A percentile compares a stretch with the other conserved stretches of the same genome.
phyloP scores from a whole-genome alignment of 2,113 vertebrate species.

The Orthonyx spaldingii region DNA sequence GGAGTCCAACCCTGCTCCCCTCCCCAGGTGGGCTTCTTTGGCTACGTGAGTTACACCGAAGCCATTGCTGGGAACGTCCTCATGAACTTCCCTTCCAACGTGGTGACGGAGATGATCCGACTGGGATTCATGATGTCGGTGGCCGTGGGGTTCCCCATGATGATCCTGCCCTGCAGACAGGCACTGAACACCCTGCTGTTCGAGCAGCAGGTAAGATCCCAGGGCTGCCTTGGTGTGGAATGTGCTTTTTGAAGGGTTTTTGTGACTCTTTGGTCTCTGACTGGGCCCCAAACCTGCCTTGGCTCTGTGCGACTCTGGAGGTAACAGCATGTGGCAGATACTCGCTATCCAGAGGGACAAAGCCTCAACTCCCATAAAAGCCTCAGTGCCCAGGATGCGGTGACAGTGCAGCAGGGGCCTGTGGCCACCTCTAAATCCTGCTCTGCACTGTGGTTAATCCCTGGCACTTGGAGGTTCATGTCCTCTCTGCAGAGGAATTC shows the following conservation, averaged over 20 bases:
- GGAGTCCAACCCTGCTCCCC: background rate
- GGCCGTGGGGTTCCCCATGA: slow-evolving; percentile 96
- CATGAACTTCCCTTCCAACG: slow-evolving; percentile 96
- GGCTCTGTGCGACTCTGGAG: background rate
- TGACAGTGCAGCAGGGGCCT: background rate
- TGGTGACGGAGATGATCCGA: slow-evolving; percentile 93
- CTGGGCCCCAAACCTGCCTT: background rate
- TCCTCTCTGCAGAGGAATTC: background rate
- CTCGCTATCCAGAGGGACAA: background rate
- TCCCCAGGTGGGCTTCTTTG: slow-evolving; percentile 93
- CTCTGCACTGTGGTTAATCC: background rate
- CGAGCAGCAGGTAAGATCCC: slow-evolving; percentile 88
- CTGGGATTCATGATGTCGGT: slow-evolving; percentile 98
- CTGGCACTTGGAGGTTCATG: background rate
- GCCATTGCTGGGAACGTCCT: slow-evolving; percentile 92
- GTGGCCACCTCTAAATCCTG: background rate
- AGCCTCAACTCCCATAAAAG: background rate
- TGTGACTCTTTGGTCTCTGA: background rate
- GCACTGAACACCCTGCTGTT: slow-evolving; percentile 96
- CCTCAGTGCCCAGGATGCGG: background rate
- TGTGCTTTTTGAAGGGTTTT: background rate
- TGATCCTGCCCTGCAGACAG: slow-evolving; percentile 96
- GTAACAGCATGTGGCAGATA: accelerated
- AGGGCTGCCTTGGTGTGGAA: background rate
- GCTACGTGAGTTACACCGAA: slow-evolving; percentile 95